These are phyloP conservation scores for Hozukius guyotensis DNA, from an alignment of 2,797 vertebrate genomes.

Conservation along the genomic window DNA sequence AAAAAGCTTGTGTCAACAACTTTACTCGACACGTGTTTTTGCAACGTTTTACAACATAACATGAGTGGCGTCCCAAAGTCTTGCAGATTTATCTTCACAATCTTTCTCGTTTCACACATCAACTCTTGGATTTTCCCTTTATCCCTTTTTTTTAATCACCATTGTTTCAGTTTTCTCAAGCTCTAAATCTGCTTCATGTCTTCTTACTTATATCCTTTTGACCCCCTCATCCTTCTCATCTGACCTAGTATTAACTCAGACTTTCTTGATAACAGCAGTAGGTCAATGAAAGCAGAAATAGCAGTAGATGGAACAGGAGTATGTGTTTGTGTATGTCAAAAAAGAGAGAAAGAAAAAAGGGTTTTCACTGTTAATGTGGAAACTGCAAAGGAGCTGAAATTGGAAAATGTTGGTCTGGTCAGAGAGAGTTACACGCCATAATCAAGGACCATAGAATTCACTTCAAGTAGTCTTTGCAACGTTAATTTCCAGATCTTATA, in stretches of 20 bases:
- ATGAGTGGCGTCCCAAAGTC: neutral
- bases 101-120: neutral
- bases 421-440: neutral
- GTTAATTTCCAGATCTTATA: constrained; percentile 14
- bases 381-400: neutral
- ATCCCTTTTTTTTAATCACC: neutral
- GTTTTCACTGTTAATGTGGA: constrained; percentile 1
- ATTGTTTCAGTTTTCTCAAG: neutral
- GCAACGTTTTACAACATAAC: neutral
- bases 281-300: neutral
- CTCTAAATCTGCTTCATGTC: neutral
- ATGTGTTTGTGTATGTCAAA: neutral
- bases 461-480: neutral
- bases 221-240: neutral
- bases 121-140: neutral
- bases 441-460: neutral
- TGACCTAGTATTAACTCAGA: neutral
- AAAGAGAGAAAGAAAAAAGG: neutral
- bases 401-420: neutral
- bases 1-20: neutral
- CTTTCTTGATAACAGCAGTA: neutral
- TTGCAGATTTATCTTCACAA: neutral
- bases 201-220: neutral
- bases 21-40: neutral
- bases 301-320: neutral